Base-by-base conservation (phyloP, 2,797 vertebrate genomes). In the Myotis daubentonii region DNA sequence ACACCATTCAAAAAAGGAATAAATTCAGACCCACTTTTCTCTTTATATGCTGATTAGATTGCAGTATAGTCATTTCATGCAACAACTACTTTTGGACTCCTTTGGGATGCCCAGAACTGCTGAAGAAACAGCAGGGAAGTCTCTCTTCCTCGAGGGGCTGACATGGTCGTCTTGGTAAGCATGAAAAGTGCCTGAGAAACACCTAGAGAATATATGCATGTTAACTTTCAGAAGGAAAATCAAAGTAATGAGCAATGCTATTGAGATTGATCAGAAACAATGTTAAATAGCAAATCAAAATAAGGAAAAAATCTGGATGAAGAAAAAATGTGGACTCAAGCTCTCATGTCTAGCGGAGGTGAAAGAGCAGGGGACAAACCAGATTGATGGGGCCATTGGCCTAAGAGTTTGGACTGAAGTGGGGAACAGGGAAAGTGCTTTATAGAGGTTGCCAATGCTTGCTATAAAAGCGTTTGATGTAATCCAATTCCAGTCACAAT, bases 1-100 rank as follows among this genome's bases (percentile, higher is more conserved):
- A 62, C 81, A 53, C 47, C 36, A 76, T 75, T 88, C 16, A 38
- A n/a, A 87, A 83, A 94, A 78, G 28, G 78, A 93, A 66, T 68
- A 17, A 55, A 66, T 89, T 72, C 25, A 60, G 53, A 30, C 30
- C 53, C 30, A 60, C 22, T 88, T 89, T 88, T 65, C 87, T 85
- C 78, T 55, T 55, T 55, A n/a, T 28, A n/a, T 62, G 38, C 49
- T 75, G 20, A 86, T 85, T 57, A 87, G 20, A 30, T 38, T 57
- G 30, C 15, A 13, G 65, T 8, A 38, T n/a, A 38, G n/a, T 72
- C 74, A 93, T 96, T 91, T 96, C 19, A 57, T 25, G 70, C 55
- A 86, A 51, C 78, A 89, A 15, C 47, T 57, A 38, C 17, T 79
- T 33, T 47, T 38, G 66, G 17, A 25, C 23, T 62, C 47, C 47